These are phyloP conservation scores for Orchesella flavescens DNA, from an alignment of 2,888 invertebrate genomes.

Conservation along the genomic window DNA sequence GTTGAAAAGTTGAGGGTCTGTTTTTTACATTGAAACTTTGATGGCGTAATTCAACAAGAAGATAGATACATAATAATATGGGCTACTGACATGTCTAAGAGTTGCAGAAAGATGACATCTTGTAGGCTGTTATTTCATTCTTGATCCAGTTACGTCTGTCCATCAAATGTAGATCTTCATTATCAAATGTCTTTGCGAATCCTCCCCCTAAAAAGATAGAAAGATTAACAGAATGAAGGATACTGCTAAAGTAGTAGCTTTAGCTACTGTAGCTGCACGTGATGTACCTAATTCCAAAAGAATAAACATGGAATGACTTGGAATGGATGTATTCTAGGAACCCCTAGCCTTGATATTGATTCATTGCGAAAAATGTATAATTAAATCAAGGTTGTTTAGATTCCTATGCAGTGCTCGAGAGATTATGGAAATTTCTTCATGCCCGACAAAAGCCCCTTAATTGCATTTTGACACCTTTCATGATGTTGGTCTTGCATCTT, in stretches of 20 bases:
- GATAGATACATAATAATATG: background rate
- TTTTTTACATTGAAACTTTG: slow-evolving; percentile 13
- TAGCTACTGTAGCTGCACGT: too few relatives aligned
- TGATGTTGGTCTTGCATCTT: too few relatives aligned
- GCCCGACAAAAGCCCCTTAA: slow-evolving; percentile 6
- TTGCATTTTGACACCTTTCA: slow-evolving; percentile 31
- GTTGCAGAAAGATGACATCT: slow-evolving; percentile 39
- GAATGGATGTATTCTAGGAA: too few relatives aligned
- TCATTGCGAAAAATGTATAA: background rate
- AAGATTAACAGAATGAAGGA: too few relatives aligned
- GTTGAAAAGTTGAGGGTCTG: background rate
- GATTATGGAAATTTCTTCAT: background rate
- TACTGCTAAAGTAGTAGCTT: too few relatives aligned
- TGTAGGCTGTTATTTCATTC: slow-evolving; percentile 31
- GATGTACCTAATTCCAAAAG: too few relatives aligned
- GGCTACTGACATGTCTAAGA: background rate
- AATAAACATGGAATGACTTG: too few relatives aligned
- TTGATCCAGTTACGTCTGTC: slow-evolving; percentile 56
- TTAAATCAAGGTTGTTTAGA: slow-evolving; percentile 36
- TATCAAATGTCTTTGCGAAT: background rate
- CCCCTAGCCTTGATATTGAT: too few relatives aligned
- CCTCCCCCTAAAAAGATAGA: background rate
- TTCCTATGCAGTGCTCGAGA: background rate
- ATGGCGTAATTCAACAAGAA: background rate
- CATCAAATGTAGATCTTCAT: slow-evolving; percentile 13